Base-by-base conservation (phyloP, 2,113 vertebrate species). In the Poeciliopsis retropinna region DNA sequence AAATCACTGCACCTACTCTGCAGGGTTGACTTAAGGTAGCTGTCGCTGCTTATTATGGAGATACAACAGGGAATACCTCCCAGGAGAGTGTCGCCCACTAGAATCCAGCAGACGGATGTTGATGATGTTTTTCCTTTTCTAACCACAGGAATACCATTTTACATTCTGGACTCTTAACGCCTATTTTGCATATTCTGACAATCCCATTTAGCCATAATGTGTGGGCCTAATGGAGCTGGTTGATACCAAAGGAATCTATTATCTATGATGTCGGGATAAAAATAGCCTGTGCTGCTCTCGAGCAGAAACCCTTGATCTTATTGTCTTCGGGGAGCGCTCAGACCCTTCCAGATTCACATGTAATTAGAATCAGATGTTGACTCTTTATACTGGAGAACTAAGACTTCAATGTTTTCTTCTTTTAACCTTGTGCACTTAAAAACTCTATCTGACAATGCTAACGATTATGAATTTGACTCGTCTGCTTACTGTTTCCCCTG, bases 21-120 rank as follows among this genome's bases (percentile, higher is more conserved):
- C 54, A 75, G 79, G 88, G 75, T 37, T 76, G 71, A 88, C 80
- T 89, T 80, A 76, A 78, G 83, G 81, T 76, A 84, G 70, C 88
- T 81, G 89, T 90, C 88, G 71, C 73, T 83, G 73, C 72, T 73
- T 60, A 81, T 91, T 87, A 87, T 47, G 30, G 72, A 77, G 76
- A 79, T 41, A 63, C 37, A 68, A 72, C 82, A 64, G 51, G 67
- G 86, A 91, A 22, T 81, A 60, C 75, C 81, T 87, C 80, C 76
- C 4, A 61, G 70, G 84, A 89, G 32, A 75, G 66, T 31, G 72
- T 85, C 79, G 72, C 75, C 87, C 72, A 77, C 84, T 86, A 28
- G 72, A 72, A 88, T 83, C 75, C 63, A 76, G 75, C 68, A 74
- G 79, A 67, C 64, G 65, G 77, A 73, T 27, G 69, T 65, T 85